A percentile compares a stretch with the other conserved stretches of the same genome.
These are phyloP conservation scores for Brachionus sp. DNA, from an alignment of 1,140 invertebrate genomes.

Conservation along the genomic window DNA sequence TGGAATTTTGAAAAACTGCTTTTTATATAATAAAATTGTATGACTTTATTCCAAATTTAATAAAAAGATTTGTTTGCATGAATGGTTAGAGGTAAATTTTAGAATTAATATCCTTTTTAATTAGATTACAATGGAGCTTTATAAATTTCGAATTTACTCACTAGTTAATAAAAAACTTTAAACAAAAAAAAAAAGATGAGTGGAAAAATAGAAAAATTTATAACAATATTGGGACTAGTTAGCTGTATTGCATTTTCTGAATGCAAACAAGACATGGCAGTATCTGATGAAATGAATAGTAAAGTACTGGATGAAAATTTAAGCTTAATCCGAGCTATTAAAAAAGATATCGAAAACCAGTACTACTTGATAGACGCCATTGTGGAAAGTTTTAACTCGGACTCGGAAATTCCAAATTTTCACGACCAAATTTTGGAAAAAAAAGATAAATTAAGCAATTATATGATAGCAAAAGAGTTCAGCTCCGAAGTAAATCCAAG, in stretches of 20 bases:
- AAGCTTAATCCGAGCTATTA: background rate
- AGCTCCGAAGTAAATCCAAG: background rate
- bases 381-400: background rate
- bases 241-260: background rate
- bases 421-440: background rate
- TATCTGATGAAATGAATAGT: background rate
- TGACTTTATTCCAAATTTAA: background rate
- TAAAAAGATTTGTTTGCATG: background rate
- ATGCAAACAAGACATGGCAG: background rate
- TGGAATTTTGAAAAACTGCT: background rate
- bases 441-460: background rate
- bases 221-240: background rate
- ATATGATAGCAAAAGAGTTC: background rate
- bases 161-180: background rate
- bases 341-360: conserved; percentile 4
- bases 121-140: background rate
- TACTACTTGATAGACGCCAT: background rate
- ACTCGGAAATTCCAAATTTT: background rate
- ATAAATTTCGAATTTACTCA: background rate
- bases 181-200: background rate
- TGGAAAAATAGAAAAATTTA: conserved; percentile 13
- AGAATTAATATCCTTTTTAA: background rate
- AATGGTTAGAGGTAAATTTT: background rate
- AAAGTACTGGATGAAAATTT: background rate
- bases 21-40: background rate